Base-by-base conservation (phyloP, 2,888 invertebrate species). In the Chrysolina americana region DNA sequence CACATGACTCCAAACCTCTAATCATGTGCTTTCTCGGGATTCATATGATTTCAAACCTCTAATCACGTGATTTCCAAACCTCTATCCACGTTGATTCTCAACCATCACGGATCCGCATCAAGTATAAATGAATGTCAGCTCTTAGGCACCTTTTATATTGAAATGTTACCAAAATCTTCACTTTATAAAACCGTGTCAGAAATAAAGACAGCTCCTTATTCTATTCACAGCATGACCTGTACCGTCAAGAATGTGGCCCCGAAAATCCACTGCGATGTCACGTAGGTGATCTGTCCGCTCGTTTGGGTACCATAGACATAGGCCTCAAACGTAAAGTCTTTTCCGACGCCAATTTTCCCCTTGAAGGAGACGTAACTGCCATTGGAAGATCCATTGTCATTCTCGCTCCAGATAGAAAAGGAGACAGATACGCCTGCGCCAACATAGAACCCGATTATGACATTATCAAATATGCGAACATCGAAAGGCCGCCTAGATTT, bases 361-460 rank as follows among this genome's bases (percentile, higher is more conserved):
- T 98, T 73, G 96, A 95, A 85, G 93, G 94, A 8, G 88, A 90
- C 0, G 92, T 94, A 56, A 92, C 92, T 4, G 96, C 96, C 2
- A 88, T 97, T 86, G 96, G 96, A 0, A 92, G 94, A 71, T 96
- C 97, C 2, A 91, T 98, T 78, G 95, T 98, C 0, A 92, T 98
- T 79, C 92, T 95, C 85, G 94, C 94, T 4, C 93, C 95, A 4
- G 93, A 95, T 74, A 89, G 91, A 76, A 92, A 93, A 65, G 86
- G 90, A 11, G 93, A 94, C 78, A 90, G 94, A 79, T 94, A 94
- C 86, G 96, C 97, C 1, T 97, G 97, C 87, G 97, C 97, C 69
- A 97, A 97, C 87, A 95, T 98, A 77, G 94, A 95, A 85, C 95
- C 96, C 0, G 97, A 97, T 86, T 93, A 95, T 85, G 95, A 97